These are phyloP conservation scores for Anoplius nigerrimus DNA, from an alignment of 2,888 invertebrate genomes.

Conservation along the genomic window DNA sequence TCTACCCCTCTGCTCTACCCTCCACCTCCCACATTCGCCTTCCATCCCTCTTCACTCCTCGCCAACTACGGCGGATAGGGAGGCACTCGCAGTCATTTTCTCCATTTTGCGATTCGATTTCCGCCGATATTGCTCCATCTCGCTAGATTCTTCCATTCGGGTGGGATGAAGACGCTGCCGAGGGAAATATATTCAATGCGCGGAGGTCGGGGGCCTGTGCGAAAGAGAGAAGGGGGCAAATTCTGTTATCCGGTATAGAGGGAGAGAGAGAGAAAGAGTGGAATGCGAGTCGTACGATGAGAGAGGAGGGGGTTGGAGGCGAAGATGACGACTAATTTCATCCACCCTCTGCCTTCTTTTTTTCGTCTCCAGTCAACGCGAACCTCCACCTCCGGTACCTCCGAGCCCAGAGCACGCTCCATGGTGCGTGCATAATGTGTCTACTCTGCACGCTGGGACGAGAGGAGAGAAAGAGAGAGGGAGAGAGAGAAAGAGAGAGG, in stretches of 20 bases:
- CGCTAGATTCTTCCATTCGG: constrained; percentile 68
- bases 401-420: no score
- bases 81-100: constrained; percentile 68
- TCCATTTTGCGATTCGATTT: constrained; percentile 72
- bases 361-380: constrained; percentile 5
- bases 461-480: not conserved
- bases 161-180: constrained; percentile 58
- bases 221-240: constrained; percentile 18
- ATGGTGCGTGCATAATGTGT: constrained; percentile 42
- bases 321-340: constrained; percentile 49
- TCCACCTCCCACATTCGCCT: constrained; percentile 14
- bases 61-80: constrained; percentile 25
- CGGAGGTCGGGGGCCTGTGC: constrained; percentile 2
- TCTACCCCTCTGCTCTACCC: constrained; percentile 12
- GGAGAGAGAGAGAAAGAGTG: constrained; percentile 10
- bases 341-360: constrained; percentile 26
- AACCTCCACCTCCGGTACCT: constrained; percentile 20
- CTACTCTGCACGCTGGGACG: constrained; percentile 21
- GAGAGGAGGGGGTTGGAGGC: constrained; percentile 1
- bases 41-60: constrained; percentile 30
- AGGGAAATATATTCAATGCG: constrained; percentile 53
- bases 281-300: constrained; percentile 7
- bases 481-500: not conserved
- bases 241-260: not conserved
- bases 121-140: constrained; percentile 70